Evolutionary conservation across 2,797 vertebrate species (phyloP).

Genomic region (Xiphorhynchus erythropygius): DNA sequence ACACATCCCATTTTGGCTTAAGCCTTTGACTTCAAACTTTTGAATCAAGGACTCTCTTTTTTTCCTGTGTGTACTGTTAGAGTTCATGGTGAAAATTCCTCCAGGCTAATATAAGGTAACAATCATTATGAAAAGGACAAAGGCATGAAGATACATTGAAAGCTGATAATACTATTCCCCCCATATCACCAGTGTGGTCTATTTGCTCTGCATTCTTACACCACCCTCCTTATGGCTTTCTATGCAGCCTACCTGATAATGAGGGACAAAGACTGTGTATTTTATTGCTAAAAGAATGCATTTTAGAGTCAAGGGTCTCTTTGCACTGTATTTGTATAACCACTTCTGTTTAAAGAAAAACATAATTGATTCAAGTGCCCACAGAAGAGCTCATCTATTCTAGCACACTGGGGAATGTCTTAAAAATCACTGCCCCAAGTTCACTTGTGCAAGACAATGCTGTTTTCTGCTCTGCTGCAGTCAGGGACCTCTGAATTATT

Average conservation of each 20-base stretch:
- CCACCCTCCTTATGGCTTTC: neutral
- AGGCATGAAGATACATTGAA: neutral
- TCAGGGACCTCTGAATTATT: neutral
- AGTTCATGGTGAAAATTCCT: neutral
- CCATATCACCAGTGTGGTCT: neutral
- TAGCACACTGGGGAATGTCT: neutral
- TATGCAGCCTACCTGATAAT: neutral
- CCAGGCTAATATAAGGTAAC: neutral
- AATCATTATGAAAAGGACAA: neutral
- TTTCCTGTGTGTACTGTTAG: neutral
- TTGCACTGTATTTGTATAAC: neutral
- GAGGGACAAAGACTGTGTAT: constrained; percentile 32
- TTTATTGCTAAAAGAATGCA: constrained; percentile 43
- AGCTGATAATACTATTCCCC: neutral
- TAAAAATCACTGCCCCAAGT: neutral
- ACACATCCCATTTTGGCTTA: neutral
- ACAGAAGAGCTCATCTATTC: neutral
- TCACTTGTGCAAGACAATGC: neutral
- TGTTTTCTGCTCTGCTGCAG: neutral
- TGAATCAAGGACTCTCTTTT: neutral
- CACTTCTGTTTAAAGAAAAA: constrained; percentile 45
- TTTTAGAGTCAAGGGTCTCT: constrained; percentile 55
- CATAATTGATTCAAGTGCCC: neutral
- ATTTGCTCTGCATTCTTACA: neutral
- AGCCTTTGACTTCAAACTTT: neutral